Conservation (phyloP, 30 jellyfish, hydroid and myxozoan genomes). For the Chrysaora quinquecirrha region DNA sequence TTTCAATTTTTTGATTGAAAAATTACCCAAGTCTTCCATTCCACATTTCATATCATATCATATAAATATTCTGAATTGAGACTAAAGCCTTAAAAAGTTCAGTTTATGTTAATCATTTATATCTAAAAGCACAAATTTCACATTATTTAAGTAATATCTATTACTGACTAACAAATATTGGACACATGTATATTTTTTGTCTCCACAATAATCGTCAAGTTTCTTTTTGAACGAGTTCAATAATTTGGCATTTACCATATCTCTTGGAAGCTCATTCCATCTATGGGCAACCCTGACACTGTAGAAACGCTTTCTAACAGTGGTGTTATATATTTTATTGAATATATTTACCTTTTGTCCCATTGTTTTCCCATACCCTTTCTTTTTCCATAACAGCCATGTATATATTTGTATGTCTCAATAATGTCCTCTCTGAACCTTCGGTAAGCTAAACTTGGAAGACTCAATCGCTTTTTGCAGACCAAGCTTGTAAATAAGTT, state of each 20-base stretch:
- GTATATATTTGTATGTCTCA: conserved; percentile 46
- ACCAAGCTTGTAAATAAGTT: too few relatives aligned
- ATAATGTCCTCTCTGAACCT: conserved; percentile 35
- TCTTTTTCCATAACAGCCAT: conserved; percentile 28
- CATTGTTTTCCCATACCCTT: conserved; percentile 34
- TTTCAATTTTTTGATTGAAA: too few relatives aligned
- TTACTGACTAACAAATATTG: too few relatives aligned
- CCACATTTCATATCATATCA: too few relatives aligned
- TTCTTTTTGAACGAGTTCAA: conserved; percentile 43
- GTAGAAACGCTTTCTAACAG: conserved; percentile 36
- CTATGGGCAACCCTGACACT: conserved; percentile 52
- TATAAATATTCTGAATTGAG: too few relatives aligned
- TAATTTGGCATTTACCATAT: conserved; percentile 42
- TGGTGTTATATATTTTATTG: conserved; percentile 26
- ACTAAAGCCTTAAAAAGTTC: too few relatives aligned
- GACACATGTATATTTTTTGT: too few relatives aligned
- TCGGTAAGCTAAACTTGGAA: conserved; percentile 24
- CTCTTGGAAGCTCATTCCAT: conserved; percentile 42
- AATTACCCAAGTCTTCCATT: too few relatives aligned
- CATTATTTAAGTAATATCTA: too few relatives aligned
- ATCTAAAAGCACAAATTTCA: too few relatives aligned
- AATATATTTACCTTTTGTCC: conserved; percentile 20
- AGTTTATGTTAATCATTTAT: too few relatives aligned
- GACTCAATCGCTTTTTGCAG: conserved; percentile 1
- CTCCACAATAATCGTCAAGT: conserved; percentile 68